phyloP scores from a whole-genome alignment of 2,113 vertebrate genomes.

The Callopanchax toddi region DNA sequence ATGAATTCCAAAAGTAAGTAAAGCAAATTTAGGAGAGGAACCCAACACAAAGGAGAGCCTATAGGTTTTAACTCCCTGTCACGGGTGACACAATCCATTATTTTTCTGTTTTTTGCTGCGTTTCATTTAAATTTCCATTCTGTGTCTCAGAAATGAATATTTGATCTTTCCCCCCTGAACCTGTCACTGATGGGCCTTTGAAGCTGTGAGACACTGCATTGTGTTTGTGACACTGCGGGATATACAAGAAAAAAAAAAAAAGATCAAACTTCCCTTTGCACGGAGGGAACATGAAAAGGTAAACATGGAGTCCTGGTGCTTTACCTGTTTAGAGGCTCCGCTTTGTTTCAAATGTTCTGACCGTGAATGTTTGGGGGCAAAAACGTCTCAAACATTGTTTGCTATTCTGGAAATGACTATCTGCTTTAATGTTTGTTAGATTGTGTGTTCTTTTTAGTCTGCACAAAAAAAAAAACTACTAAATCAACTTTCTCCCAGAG shows the following conservation, averaged over 20 bases:
- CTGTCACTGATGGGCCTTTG: slow-evolving; percentile 79
- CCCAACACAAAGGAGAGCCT: slow-evolving; percentile 54
- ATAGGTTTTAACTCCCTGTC: slow-evolving; percentile 68
- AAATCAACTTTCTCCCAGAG: slow-evolving; percentile 26
- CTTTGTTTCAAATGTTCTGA: slow-evolving; percentile 64
- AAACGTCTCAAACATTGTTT: slow-evolving; percentile 55
- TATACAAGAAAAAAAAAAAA: slow-evolving; percentile 67
- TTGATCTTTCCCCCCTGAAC: slow-evolving; percentile 78
- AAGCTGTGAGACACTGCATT: slow-evolving; percentile 73
- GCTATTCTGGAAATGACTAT: slow-evolving; percentile 67
- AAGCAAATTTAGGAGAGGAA: slow-evolving; percentile 32
- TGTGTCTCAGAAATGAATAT: slow-evolving; percentile 77
- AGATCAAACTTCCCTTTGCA: slow-evolving; percentile 71
- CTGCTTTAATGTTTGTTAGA: slow-evolving; percentile 56
- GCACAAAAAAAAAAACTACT: no score
- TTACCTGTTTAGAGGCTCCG: slow-evolving; percentile 70
- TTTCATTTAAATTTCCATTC: slow-evolving; percentile 79
- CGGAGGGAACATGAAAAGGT: slow-evolving; percentile 66
- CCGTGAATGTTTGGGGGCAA: slow-evolving; percentile 67
- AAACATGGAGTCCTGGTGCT: slow-evolving; percentile 68
- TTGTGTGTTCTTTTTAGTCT: slow-evolving; percentile 30
- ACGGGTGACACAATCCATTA: slow-evolving; percentile 64
- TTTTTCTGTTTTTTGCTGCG: slow-evolving; percentile 68
- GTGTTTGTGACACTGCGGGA: slow-evolving; percentile 77
- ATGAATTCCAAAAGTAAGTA: background rate